Base-by-base conservation (phyloP, 2,797 vertebrate species). In the Phaenicophaeus curvirostris region DNA sequence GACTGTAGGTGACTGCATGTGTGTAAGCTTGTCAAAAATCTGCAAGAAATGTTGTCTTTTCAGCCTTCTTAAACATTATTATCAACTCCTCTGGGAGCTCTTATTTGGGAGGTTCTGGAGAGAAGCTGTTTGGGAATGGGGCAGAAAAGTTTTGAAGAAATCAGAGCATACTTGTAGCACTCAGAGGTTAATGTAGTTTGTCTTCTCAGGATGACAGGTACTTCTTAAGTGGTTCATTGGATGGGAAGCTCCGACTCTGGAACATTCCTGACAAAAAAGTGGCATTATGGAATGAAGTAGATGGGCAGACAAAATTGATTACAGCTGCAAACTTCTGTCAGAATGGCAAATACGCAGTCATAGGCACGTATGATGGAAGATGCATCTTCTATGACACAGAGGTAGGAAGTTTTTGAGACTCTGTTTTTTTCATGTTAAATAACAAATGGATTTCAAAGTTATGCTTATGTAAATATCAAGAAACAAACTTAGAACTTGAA, bases 251-350 rank as follows among this genome's bases (percentile, higher is more conserved):
- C 28, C 98, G 99, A 33, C 98, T 99, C 76, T 99, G 99, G 99
- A 99, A 99, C 97, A 99, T 99, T 98, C 99, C 99, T 71, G 99
- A 99, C 97, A 99, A 99, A 97, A 99, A 99, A 93, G 99, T 99
- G 90, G 99, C 99, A 6, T 97, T 99, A 89, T 99, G 99, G 99
- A 99, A 99, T 66, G 99, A 99, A 98, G 99, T 99, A 85, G 99
- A 99, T 24, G 99, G 99, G 31, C 99, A 99, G 94, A 99, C 99
- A 3, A 99, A 99, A 76, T 98, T 99, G 95, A 99, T 99, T 94
- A 99, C 99, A 21, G 99, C 99, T 27, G 99, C 99, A 41, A 99
- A 99, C 97, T 99, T 99, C 98, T 99, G 99, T 97, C 99, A 99
- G 97, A 99, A 99, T 41, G 99, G 99, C 92, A 99, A 99, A 97